These are phyloP conservation scores for Dicranocentrus wangi DNA, from an alignment of 2,888 invertebrate genomes.

Conservation along the genomic window DNA sequence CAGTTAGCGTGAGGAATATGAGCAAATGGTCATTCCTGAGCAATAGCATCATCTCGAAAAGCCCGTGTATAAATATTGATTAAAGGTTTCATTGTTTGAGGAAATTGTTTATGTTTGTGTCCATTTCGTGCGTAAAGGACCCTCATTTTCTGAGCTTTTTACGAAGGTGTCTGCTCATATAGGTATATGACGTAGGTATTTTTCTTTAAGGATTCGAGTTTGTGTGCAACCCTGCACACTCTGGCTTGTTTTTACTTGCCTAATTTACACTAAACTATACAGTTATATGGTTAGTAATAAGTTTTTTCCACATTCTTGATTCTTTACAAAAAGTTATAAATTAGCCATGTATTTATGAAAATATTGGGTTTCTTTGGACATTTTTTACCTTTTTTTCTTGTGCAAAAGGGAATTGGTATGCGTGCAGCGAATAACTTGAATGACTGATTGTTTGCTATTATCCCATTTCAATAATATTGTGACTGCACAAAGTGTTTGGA, in stretches of 20 bases:
- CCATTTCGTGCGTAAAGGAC: constrained; percentile 6
- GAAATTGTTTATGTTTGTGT: constrained; percentile 20
- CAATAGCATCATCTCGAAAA: constrained; percentile 13
- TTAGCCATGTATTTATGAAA: constrained; percentile 11
- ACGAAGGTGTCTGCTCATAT: too few relatives aligned
- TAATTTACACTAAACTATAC: not conserved
- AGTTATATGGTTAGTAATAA: not conserved
- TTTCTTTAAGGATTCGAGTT: not conserved
- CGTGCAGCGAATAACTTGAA: constrained; percentile 10
- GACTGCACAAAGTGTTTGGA: not conserved
- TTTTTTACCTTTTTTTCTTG: constrained; percentile 1
- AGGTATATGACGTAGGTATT: too few relatives aligned
- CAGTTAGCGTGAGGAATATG: not conserved
- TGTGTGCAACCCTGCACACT: not conserved
- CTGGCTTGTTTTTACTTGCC: too few relatives aligned
- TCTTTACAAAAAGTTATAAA: too few relatives aligned
- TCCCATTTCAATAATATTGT: not conserved
- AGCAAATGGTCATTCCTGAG: not conserved
- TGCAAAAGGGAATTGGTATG: not conserved
- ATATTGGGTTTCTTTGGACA: constrained; percentile 7
- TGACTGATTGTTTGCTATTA: constrained; percentile 15
- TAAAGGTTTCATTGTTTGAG: constrained; percentile 27
- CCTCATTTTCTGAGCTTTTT: constrained; percentile 1
- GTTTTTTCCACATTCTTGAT: not conserved
- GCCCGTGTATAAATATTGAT: constrained; percentile 20